Evolutionary conservation across 1,140 invertebrate genomes (phyloP).

Genomic region (Pentalonia nigronervosa): DNA sequence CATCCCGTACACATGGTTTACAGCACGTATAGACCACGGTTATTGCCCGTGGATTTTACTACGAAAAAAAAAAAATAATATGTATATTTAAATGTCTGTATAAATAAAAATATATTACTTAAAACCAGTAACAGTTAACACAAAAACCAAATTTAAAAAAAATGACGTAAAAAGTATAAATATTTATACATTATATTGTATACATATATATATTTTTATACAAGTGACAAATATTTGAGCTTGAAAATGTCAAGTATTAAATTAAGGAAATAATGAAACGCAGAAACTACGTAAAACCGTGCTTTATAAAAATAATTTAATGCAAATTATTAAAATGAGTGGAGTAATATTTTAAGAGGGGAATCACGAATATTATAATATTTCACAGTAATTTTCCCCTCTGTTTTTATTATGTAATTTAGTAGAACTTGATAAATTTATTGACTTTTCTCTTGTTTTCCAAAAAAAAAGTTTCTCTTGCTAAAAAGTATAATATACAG

Average conservation of each 20-base stretch:
- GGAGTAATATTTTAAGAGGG: constrained; percentile 2
- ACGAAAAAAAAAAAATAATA: background rate
- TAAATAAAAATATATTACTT: background rate
- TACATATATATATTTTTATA: background rate
- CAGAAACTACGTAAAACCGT: background rate
- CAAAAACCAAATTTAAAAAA: background rate
- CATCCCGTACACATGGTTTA: too few relatives aligned
- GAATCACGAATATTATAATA: constrained; percentile 9
- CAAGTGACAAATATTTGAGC: background rate
- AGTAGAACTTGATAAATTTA: background rate
- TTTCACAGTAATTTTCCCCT: background rate
- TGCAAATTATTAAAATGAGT: constrained; percentile 14
- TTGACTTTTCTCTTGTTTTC: constrained; percentile 21
- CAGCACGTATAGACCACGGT: background rate
- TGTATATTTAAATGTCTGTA: background rate
- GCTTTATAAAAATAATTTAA: constrained; percentile 24
- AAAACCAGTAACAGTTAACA: background rate
- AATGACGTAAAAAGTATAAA: background rate
- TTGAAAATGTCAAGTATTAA: background rate
- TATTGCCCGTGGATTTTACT: background rate
- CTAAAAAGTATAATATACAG: background rate
- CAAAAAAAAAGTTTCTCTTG: background rate
- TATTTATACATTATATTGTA: background rate
- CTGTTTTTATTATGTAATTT: background rate
- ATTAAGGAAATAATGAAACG: background rate